Conservation (phyloP, 2,797 vertebrate species). For the Myotis myotis region DNA sequence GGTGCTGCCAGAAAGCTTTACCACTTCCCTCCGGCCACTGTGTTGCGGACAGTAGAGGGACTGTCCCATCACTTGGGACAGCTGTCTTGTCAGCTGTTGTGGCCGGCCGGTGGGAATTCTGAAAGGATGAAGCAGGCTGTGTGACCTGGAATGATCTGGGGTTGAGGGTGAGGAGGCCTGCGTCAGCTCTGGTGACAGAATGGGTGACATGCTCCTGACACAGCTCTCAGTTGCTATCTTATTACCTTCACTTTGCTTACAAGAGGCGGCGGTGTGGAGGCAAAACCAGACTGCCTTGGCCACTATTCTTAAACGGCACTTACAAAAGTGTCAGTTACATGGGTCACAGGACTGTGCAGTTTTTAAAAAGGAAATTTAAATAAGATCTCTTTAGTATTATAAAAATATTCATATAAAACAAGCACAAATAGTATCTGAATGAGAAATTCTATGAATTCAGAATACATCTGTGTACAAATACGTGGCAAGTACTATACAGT, state of each 20-base stretch:
- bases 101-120: background rate
- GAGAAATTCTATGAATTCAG: slow-evolving; percentile 71
- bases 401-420: slow-evolving; percentile 78
- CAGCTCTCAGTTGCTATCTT: slow-evolving; percentile 5
- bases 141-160: slow-evolving; percentile 15
- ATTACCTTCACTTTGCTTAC: background rate
- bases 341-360: slow-evolving; percentile 56
- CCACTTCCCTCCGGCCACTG: background rate
- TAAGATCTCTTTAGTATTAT: slow-evolving; percentile 68
- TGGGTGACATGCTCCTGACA: rapidly evolving
- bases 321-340: background rate
- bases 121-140: background rate
- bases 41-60: background rate
- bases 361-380: slow-evolving; percentile 65
- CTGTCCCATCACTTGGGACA: background rate
- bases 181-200: slow-evolving; percentile 7
- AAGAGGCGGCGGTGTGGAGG: slow-evolving; percentile 41
- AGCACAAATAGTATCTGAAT: slow-evolving; percentile 76
- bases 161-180: slow-evolving; percentile 13
- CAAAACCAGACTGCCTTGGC: slow-evolving; percentile 57
- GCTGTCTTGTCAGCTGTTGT: background rate
- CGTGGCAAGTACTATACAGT: slow-evolving; percentile 66
- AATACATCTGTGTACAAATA: slow-evolving; percentile 53
- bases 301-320: slow-evolving; percentile 56
- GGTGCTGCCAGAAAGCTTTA: background rate